These are phyloP conservation scores for Hydrolagus affinis DNA, from an alignment of 2,113 vertebrate genomes.

Conservation along the genomic window DNA sequence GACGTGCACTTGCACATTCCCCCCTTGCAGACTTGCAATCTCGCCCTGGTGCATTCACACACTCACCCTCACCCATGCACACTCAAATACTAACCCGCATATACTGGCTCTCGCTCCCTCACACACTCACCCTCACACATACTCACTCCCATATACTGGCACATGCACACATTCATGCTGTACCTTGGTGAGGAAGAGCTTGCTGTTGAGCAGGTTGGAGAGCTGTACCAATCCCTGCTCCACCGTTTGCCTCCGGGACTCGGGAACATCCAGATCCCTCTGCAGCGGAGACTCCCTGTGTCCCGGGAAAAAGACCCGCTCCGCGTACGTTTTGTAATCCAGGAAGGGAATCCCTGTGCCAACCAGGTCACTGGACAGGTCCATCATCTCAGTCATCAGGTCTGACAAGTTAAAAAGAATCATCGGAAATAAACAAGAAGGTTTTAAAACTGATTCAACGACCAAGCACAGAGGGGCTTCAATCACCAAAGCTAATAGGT, in stretches of 20 bases:
- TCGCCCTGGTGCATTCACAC: too few relatives aligned
- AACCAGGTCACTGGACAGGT: slow-evolving; percentile 90
- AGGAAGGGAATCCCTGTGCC: slow-evolving; percentile 93
- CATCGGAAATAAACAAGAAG: too few relatives aligned
- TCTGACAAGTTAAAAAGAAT: slow-evolving; percentile 53
- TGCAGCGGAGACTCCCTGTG: slow-evolving; percentile 84
- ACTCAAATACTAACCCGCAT: too few relatives aligned
- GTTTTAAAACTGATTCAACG: neutral
- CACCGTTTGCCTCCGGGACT: slow-evolving; percentile 81
- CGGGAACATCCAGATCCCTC: slow-evolving; percentile 83
- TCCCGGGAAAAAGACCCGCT: slow-evolving; percentile 94
- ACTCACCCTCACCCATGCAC: too few relatives aligned
- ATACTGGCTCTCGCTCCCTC: too few relatives aligned
- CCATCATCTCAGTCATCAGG: slow-evolving; percentile 98
- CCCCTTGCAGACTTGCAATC: too few relatives aligned
- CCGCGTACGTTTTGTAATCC: slow-evolving; percentile 86
- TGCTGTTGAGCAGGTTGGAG: slow-evolving; percentile 96
- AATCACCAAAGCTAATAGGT: too few relatives aligned
- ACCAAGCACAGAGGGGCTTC: too few relatives aligned
- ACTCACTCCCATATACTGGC: too few relatives aligned
- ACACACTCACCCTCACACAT: too few relatives aligned
- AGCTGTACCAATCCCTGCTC: slow-evolving; percentile 93
- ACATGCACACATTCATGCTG: neutral
- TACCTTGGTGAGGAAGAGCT: slow-evolving; percentile 97
- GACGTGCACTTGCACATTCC: too few relatives aligned